Base-by-base conservation (phyloP, 2,888 invertebrate species). In the Drosophila niveifrons region DNA sequence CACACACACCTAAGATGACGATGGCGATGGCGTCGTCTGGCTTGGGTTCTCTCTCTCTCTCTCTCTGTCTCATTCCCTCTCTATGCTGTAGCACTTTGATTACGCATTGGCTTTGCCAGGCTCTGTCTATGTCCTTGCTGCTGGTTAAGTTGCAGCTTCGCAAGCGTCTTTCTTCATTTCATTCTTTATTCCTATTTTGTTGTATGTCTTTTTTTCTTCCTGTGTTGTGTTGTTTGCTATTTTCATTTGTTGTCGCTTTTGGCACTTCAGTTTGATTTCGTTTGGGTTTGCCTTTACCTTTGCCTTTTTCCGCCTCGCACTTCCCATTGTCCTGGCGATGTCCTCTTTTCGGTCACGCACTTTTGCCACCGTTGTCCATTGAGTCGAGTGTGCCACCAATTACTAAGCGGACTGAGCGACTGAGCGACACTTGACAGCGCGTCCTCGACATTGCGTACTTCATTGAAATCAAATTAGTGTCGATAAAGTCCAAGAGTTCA, bases 381-480 rank as follows among this genome's bases (percentile, higher is more conserved):
- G 23, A 23, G 64, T 62, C 66, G 39, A 56, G 58, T 53, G 31
- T 31, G 43, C 31, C 47, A 41, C 58, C 75, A 56, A 66, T 76
- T 70, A 67, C 53, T 50, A 43, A 56, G 10, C 52, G 57, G 65
- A 48, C 48, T 34, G 58, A 36, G 29, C 17, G 65, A 48, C 48
- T 34, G 58, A 36, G 29, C 17, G 47, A 52, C 62, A 68, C 84
- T 83, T 58, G 77, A 72, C 66, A 53, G 59, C 72, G 52, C 59
- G 51, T 56, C 46, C 57, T 58, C 61, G 58, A 70, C 78, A 75
- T 75, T 78, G 72, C 43, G 65, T 70, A 72, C 80, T 80, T 66
- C 73, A 80, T 84, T 80, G 85, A 70, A 73, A 78, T 66, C 82
- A 84, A 84, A 84, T 84, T 84, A 87, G 82, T 78, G 83, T 87